Evolutionary conservation across 2,113 vertebrate species (phyloP).

Genomic region (Raphicerus campestris): DNA sequence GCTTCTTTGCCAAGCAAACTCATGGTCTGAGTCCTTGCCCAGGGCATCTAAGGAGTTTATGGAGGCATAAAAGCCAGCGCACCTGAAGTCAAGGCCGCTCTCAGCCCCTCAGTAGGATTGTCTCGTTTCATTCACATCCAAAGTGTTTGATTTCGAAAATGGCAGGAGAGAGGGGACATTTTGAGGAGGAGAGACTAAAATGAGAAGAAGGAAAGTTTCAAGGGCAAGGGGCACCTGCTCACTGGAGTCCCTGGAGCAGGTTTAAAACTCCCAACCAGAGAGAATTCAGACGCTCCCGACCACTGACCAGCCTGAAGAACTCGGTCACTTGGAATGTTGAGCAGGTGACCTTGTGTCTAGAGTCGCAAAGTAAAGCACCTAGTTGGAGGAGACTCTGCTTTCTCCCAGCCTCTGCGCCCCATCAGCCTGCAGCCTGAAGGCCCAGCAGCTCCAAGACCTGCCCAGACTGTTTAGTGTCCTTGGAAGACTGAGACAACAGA

Average conservation of each 20-base stretch:
- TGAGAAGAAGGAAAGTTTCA: background rate
- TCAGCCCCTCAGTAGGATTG: background rate
- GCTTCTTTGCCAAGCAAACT: background rate
- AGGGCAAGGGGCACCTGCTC: background rate
- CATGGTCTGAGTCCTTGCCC: background rate
- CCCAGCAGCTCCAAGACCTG: background rate
- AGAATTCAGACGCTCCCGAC: accelerated
- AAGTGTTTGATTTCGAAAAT: background rate
- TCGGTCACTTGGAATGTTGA: background rate
- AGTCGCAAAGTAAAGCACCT: background rate
- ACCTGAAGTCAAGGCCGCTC: accelerated
- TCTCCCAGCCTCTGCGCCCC: background rate
- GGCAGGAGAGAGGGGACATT: background rate
- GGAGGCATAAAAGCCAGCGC: background rate
- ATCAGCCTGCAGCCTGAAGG: background rate
- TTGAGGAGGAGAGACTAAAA: background rate
- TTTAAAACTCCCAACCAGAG: background rate
- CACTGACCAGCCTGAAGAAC: background rate
- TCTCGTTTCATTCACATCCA: background rate
- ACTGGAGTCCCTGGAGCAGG: background rate
- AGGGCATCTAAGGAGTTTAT: background rate
- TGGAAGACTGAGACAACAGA: accelerated
- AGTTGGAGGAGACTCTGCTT: too few relatives aligned
- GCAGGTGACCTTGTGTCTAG: background rate
- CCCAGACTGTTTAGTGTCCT: background rate